Evolutionary conservation across 2,113 vertebrate species (phyloP).

Genomic region (Agelaius phoeniceus): DNA sequence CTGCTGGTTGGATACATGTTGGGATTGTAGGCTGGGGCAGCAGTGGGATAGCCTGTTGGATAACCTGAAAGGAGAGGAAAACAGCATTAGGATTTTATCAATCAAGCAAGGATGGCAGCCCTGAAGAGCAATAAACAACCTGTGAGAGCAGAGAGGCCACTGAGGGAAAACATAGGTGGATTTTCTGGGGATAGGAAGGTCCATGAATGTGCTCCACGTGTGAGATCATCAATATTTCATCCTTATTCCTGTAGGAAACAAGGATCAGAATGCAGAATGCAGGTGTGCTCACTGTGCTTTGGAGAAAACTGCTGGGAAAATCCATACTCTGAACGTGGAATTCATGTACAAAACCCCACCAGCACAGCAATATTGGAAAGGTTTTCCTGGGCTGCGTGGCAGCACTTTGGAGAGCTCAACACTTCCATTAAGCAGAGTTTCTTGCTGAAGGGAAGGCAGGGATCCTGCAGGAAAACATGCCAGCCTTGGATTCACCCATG

Average conservation of each 20-base stretch:
- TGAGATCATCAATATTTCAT: neutral
- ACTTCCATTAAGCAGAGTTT: neutral
- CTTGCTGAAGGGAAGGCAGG: neutral
- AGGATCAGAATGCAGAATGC: neutral
- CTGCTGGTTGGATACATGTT: slow-evolving; percentile 95
- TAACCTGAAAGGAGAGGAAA: slow-evolving; percentile 82
- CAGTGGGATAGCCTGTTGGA: slow-evolving; percentile 91
- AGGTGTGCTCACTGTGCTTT: neutral
- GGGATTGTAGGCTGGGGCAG: slow-evolving; percentile 93
- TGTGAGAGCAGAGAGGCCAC: neutral
- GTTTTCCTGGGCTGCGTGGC: neutral
- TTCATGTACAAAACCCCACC: neutral
- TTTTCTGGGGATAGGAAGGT: neutral
- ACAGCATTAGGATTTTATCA: neutral
- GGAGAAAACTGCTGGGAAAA: neutral
- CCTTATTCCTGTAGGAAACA: neutral
- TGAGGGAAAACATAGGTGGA: neutral
- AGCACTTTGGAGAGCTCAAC: neutral
- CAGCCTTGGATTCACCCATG: slow-evolving; percentile 16
- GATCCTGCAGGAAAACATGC: neutral
- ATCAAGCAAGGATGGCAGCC: neutral
- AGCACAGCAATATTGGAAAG: neutral
- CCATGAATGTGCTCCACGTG: fast-evolving
- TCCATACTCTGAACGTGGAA: fast-evolving
- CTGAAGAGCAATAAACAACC: neutral